Evolutionary conservation across 2,113 vertebrate genomes (phyloP), one percentile per base, ranked within the genome.

Genomic region (Parus major): DNA sequence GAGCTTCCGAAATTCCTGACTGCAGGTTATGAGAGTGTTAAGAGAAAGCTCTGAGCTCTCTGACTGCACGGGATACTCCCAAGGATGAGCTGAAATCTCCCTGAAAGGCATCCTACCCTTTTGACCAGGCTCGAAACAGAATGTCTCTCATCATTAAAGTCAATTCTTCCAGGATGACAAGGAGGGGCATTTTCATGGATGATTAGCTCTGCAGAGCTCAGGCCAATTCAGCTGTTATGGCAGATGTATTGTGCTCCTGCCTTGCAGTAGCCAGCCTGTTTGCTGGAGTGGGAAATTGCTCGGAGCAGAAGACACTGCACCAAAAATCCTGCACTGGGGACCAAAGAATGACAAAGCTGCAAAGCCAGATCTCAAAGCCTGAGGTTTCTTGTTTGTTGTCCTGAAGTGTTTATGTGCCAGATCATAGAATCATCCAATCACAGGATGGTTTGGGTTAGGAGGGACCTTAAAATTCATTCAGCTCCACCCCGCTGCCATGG

Each of bases 171-270:
- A 90, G 86, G 69, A 88, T 66, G 56, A 64, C 44, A 50, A 78
- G 92, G 92, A 96, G 94, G 69, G 60, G 53, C 80, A 84, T 95
- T 89, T 93, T 92, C 91, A 93, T 42, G 94, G 88, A 69, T 95
- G 91, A 93, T 92, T 84, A 89, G 77, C 57, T 91, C 20, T 53
- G 84, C 31, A 84, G 79, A 84, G 83, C 83, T 78, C 65, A 53
- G 65, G 31, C 95, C 83, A 91, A 50, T 71, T 83, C 80, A 78
- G 52, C 88, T 86, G 53, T 49, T 90, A 18, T 1, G 15, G 71
- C 25, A 88, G 88, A 75, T 35, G 47, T 2, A 71, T 41, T 21
- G 68, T 59, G 29, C 39, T 90, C 70, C 85, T 59, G 71, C 76
- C 59, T 73, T 14, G 21, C 52, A 49, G 25, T 4, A 76, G 31